phyloP scores from a whole-genome alignment of 53 echinoderm and acorn worm genomes.

The Arbacia lixula region DNA sequence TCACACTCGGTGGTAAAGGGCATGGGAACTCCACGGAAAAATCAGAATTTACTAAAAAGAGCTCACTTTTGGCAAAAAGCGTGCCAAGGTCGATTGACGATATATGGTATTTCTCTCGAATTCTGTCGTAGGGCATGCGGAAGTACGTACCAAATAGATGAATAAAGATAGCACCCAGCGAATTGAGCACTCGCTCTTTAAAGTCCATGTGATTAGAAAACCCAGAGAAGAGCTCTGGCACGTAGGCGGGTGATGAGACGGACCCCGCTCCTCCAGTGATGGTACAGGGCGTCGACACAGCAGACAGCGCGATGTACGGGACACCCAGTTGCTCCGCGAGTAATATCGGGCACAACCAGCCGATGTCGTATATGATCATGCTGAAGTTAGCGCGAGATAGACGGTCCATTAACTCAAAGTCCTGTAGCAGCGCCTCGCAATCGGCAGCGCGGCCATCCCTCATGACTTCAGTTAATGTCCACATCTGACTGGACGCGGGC shows the following conservation, averaged over 20 bases:
- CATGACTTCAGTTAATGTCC: conserved; percentile 14
- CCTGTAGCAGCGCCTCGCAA: conserved; percentile 23
- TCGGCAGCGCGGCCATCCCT: conserved; percentile 43
- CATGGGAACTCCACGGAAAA: conserved; percentile 47
- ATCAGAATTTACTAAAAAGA: conserved; percentile 31
- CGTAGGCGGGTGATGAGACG: conserved; percentile 24
- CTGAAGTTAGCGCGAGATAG: conserved; percentile 36
- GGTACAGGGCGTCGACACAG: conserved; percentile 30
- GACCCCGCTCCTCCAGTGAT: conserved; percentile 1
- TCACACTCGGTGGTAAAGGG: conserved; percentile 30
- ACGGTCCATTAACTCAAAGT: conserved; percentile 45
- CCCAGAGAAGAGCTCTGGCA: conserved; percentile 29
- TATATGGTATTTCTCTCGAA: conserved; percentile 8
- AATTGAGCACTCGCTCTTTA: conserved; percentile 15
- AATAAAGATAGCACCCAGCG: not conserved
- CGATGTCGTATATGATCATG: conserved; percentile 20
- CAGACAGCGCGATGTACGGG: conserved; percentile 34
- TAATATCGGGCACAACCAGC: conserved; percentile 34
- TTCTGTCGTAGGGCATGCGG: not conserved
- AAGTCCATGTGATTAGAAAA: conserved; percentile 26
- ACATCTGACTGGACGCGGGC: conserved; percentile 31
- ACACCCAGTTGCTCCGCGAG: conserved; percentile 11
- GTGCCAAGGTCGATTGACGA: not conserved
- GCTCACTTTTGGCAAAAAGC: conserved; percentile 31
- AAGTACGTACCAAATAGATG: conserved; percentile 22